A percentile compares a stretch with the other conserved stretches of the same genome.
Evolutionary conservation across 2,888 invertebrate species (phyloP).

Genomic region (Euplagia quadripunctaria): DNA sequence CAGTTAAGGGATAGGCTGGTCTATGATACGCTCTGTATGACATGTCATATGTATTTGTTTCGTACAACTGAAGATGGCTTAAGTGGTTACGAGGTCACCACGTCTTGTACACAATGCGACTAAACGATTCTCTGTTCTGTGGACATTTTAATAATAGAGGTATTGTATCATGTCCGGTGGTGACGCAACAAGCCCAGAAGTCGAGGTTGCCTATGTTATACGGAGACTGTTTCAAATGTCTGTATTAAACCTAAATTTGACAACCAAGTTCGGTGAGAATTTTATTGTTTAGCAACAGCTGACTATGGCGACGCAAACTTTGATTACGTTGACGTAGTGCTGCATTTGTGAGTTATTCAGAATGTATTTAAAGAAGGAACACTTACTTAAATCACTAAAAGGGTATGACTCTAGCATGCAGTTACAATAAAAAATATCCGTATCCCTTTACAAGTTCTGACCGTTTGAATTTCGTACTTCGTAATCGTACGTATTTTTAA

Average conservation of each 20-base stretch:
- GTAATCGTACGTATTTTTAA: no score
- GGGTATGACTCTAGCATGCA: no score
- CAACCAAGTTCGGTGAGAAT: slow-evolving; percentile 33
- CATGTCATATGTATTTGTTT: background rate
- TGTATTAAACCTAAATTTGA: slow-evolving; percentile 39
- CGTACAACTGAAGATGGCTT: slow-evolving; percentile 57
- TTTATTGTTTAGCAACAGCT: slow-evolving; percentile 26
- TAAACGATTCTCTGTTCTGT: slow-evolving; percentile 55
- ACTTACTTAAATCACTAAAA: no score
- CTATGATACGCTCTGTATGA: background rate
- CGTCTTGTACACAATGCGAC: slow-evolving; percentile 55
- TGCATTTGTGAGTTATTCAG: slow-evolving; percentile 11
- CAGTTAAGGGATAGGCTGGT: background rate
- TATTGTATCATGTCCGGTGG: slow-evolving; percentile 62
- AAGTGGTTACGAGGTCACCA: slow-evolving; percentile 66
- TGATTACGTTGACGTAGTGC: slow-evolving; percentile 21
- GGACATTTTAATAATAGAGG: slow-evolving; percentile 62
- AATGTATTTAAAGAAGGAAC: no score
- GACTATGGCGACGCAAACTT: slow-evolving; percentile 31
- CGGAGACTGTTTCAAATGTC: slow-evolving; percentile 37
- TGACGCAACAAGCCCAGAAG: slow-evolving; percentile 56
- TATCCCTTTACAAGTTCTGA: no score
- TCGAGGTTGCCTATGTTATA: slow-evolving; percentile 51
- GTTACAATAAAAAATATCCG: no score
- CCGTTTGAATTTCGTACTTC: no score